Conservation (phyloP, 1,140 invertebrate species). For the Prorops nasuta region DNA sequence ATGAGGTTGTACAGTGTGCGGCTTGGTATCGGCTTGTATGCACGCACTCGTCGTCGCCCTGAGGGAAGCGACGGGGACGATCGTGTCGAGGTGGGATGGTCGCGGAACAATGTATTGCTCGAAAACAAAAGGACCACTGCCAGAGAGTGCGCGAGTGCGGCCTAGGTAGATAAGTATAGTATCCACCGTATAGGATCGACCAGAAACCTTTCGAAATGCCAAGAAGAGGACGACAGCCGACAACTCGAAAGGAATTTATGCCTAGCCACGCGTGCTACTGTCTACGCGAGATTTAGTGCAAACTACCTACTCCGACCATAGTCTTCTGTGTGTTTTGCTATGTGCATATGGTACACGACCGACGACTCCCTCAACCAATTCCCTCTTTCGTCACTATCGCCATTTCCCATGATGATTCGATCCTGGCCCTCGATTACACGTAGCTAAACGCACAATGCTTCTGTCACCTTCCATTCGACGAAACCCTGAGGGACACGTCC, state of each 20-base stretch:
- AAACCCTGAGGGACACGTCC: slow-evolving; percentile 1
- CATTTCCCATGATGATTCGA: no score
- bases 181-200: slow-evolving; percentile 11
- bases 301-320: no score
- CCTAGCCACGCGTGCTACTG: slow-evolving; percentile 24
- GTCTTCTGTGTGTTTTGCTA: no score
- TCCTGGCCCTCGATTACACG: slow-evolving; percentile 22
- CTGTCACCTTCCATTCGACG: slow-evolving; percentile 12
- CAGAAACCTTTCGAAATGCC: slow-evolving; percentile 6
- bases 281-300: slow-evolving; percentile 17
- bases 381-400: no score
- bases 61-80: slow-evolving; percentile 4
- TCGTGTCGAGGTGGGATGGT: background rate
- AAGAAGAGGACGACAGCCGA: background rate
- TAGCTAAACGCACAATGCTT: slow-evolving; percentile 15
- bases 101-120: slow-evolving; percentile 20
- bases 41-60: no score
- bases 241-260: slow-evolving; percentile 28
- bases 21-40: no score
- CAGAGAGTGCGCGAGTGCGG: slow-evolving; percentile 12
- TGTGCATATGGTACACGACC: slow-evolving; percentile 20
- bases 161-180: slow-evolving; percentile 27
- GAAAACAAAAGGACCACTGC: slow-evolving; percentile 24
- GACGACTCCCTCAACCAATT: no score
- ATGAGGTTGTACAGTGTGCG: no score